Base-by-base conservation (phyloP, 1,140 invertebrate species). In the Scaptomyza pallida region DNA sequence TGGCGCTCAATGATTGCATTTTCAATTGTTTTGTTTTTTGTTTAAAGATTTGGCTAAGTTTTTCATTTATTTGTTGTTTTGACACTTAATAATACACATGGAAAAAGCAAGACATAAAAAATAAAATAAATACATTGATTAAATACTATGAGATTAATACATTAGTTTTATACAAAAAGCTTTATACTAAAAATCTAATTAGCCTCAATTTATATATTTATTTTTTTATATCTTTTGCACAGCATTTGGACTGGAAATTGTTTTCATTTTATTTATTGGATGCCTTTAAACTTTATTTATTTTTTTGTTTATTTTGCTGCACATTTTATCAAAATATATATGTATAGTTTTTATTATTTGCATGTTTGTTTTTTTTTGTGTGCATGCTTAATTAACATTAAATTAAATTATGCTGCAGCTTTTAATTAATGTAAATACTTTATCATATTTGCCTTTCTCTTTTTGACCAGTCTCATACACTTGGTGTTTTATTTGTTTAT, bases 391-490 rank as follows among this genome's bases (percentile, higher is more conserved):
- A 40, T 57, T 51, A 47, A 40, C 33, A 60, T 37, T 41, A n/a
- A 52, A 60, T 69, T 40, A 26, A 55, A 30, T 55, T 26, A 43
- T 51, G 45, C 56, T 41, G 30, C 55, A 59, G 10, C 33, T 55
- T 44, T 37, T 51, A 67, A 68, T 76, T 72, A 68, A 55, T 73
- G 56, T 64, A 64, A 50, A 72, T 75, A 72, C 69, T 80, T 65
- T 41, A 51, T 40, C 75, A 17, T 4, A 9, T 9, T 47, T 61
- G 55, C 57, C 47, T 59, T 23, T 48, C 30, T 60, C 52, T 67
- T 73, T 67, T 45, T 26, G 5, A 1, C 48, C 77, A 81, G 73
- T 88, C 77, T 88, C 80, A 69, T 79, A 43, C 71, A 71, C 71
- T 65, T 75, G 60, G 35, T 63, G 64, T 62, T 41, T 56, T 63